Evolutionary conservation across 1,140 invertebrate species (phyloP), one percentile per base, ranked within the genome.

Genomic region (Apis dorsata): DNA sequence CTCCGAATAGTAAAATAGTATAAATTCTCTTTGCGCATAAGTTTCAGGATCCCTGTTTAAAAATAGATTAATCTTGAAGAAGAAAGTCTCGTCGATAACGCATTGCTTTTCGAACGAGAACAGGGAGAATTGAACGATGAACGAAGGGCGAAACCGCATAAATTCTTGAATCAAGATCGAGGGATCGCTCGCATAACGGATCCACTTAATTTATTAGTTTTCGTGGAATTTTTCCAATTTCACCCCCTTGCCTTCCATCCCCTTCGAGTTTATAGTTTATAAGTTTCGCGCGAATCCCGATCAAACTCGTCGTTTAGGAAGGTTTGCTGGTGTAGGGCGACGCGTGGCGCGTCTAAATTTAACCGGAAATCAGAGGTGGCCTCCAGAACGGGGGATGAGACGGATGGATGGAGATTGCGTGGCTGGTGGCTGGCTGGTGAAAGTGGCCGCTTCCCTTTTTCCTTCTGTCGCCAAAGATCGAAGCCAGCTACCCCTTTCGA

Each of bases 391-490:
- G 10, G 19, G 79, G 28, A 62, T 44, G 34, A 44, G 34, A 88
- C 57, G 66, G 24, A 55, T 44, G 34, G 13, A 24, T 72, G 51
- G 59, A 75, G 86, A 87, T 81, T 34, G 63, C 53, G 63, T 34
- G 34, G 57, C 59, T 51, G 83, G 34, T 79, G 79, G 49, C 79
- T 85, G 86, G 75, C 63, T 34, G 34, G 13, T 63, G 49, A 62
- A 79, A 87, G 85, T 84, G 85, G 73, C 69, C 83, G 62, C 62
- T 69, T 72, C 72, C 63, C 57, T 53, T 74, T 68, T 72, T 66
- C 66, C 11, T 49, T 60, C 82, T 74, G 85, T 77, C 80, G 80
- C 66, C 79, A 53, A 79, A 83, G 87, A 88, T 85, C 84, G 55
- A 85, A 85, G 65, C 62, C 87, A 88, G 86, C 55, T 74, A 79